Evolutionary conservation across 92 coral and sea anemone genomes (phyloP).

Genomic region (Phenganax subtilis): DNA sequence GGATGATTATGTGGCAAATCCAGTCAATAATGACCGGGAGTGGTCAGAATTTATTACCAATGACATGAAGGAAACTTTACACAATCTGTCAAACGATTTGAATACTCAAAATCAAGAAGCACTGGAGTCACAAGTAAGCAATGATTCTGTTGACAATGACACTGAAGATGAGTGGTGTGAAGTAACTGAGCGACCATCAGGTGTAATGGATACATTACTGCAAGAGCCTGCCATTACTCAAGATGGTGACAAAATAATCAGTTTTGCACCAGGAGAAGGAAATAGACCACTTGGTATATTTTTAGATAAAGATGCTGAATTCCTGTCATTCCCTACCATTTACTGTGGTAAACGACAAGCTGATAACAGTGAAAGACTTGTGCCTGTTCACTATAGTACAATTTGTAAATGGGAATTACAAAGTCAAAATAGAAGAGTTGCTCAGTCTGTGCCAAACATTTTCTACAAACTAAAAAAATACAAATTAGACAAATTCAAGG

Average conservation of each 20-base stretch:
- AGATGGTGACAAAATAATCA: slow-evolving; percentile 46
- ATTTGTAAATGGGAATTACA: slow-evolving; percentile 57
- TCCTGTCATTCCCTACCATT: slow-evolving; percentile 40
- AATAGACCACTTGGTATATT: slow-evolving; percentile 61
- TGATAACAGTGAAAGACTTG: slow-evolving; percentile 42
- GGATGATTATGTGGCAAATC: too few relatives aligned
- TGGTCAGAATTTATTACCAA: too few relatives aligned
- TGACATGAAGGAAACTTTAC: too few relatives aligned
- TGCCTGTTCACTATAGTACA: slow-evolving; percentile 51
- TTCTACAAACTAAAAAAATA: slow-evolving; percentile 60
- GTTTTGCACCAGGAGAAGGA: slow-evolving; percentile 72
- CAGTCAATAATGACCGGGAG: too few relatives aligned
- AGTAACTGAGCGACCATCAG: background rate
- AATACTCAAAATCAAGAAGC: too few relatives aligned
- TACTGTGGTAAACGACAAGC: slow-evolving; percentile 54
- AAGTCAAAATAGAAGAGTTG: slow-evolving; percentile 49
- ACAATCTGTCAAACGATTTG: too few relatives aligned
- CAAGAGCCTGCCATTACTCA: slow-evolving; percentile 40
- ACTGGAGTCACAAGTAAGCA: too few relatives aligned
- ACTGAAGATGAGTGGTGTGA: background rate
- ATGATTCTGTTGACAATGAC: background rate
- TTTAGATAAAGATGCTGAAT: slow-evolving; percentile 58
- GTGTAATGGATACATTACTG: slow-evolving; percentile 2
- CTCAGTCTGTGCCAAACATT: slow-evolving; percentile 57
- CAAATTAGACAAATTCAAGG: slow-evolving; percentile 61